A percentile compares a stretch with the other conserved stretches of the same genome.
Conservation (phyloP, 2,797 vertebrate genomes). For the Pipistrellus nathusii region DNA sequence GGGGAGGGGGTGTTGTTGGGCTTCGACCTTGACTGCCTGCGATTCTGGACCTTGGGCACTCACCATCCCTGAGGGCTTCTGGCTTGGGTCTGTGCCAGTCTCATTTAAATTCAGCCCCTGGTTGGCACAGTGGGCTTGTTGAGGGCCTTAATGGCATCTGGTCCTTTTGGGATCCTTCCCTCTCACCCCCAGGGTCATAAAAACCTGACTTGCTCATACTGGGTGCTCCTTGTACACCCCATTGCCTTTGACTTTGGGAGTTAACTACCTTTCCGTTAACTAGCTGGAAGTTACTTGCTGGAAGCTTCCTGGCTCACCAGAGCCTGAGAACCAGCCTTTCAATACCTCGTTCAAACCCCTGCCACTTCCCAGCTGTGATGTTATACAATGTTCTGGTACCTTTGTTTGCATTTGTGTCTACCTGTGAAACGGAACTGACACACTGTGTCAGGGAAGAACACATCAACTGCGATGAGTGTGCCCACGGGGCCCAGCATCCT, state of each 20-base stretch:
- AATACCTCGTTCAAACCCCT: neutral
- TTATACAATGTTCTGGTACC: neutral
- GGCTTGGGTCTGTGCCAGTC: neutral
- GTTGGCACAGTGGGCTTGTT: neutral
- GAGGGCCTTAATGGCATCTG: neutral
- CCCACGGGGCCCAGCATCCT: neutral
- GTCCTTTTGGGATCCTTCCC: neutral
- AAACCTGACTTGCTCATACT: neutral
- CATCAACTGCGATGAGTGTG: accelerated
- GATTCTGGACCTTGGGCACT: neutral
- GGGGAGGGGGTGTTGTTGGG: neutral
- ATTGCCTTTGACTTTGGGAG: neutral
- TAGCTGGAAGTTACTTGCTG: neutral
- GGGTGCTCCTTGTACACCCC: neutral
- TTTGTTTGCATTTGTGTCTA: neutral
- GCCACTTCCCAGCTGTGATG: neutral
- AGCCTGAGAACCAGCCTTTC: neutral
- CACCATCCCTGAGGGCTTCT: neutral
- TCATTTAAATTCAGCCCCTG: neutral
- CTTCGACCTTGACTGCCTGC: neutral
- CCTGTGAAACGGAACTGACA: neutral
- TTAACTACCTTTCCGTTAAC: neutral
- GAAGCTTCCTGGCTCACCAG: neutral
- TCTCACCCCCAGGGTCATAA: neutral
- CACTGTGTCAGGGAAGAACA: neutral